phyloP scores from a whole-genome alignment of 2,797 vertebrate genomes.

The Chiroxiphia lanceolata region DNA sequence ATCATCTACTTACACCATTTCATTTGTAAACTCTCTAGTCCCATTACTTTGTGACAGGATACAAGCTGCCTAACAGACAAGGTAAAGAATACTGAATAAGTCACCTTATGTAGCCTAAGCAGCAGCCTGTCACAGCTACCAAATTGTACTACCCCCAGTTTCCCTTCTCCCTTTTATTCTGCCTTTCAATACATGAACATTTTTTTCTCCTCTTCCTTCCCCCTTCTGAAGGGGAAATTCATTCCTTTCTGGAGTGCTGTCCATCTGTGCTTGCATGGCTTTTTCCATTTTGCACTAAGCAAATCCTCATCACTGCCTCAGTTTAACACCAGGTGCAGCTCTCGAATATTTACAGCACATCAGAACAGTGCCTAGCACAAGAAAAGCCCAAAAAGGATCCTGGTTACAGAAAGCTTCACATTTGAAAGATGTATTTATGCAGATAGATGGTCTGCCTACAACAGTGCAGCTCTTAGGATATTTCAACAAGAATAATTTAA shows the following conservation, averaged over 20 bases:
- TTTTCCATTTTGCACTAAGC: not conserved
- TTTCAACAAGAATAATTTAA: conserved; percentile 5
- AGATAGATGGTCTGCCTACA: not conserved
- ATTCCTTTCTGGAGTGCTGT: not conserved
- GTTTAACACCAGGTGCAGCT: not conserved
- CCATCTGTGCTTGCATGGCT: not conserved
- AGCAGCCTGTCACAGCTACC: not conserved
- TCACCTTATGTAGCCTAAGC: not conserved
- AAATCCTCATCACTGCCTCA: not conserved
- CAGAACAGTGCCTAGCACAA: not conserved
- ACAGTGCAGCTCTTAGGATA: not conserved
- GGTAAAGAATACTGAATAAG: not conserved
- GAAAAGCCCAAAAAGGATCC: not conserved
- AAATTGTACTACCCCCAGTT: not conserved
- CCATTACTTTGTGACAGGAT: not conserved
- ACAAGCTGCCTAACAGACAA: not conserved
- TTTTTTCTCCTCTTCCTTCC: not conserved
- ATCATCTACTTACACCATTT: not conserved
- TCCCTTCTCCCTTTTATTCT: not conserved
- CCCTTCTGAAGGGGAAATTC: not conserved
- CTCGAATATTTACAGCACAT: not conserved
- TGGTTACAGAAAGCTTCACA: not conserved
- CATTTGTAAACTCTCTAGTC: not conserved
- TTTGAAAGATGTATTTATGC: not conserved
- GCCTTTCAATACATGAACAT: not conserved